phyloP scores from a whole-genome alignment of 2,797 vertebrate species.

The Brachyalestes nurse region DNA sequence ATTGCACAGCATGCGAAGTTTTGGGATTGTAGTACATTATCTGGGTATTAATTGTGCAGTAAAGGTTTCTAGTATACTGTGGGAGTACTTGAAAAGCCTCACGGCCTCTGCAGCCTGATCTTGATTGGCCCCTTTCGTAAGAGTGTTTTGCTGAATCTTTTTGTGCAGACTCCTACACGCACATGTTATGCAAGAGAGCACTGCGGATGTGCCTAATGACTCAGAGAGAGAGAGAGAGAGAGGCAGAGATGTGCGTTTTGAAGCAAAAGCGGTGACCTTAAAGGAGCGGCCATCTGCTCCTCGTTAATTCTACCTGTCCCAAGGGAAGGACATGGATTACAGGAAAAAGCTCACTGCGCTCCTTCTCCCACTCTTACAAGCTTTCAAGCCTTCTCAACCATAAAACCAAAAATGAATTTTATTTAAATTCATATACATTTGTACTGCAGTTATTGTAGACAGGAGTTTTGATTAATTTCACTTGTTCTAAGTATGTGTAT shows the following conservation, averaged over 20 bases:
- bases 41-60: not conserved
- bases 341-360: slow-evolving; percentile 41
- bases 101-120: not conserved
- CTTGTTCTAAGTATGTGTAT: slow-evolving; percentile 29
- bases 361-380: slow-evolving; percentile 29
- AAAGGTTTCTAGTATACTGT: not conserved
- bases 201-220: slow-evolving; percentile 54
- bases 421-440: slow-evolving; percentile 47
- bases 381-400: slow-evolving; percentile 45
- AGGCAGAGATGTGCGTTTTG: slow-evolving; percentile 52
- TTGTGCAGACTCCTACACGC: slow-evolving; percentile 39
- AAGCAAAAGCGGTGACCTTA: slow-evolving; percentile 64
- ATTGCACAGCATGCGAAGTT: not conserved
- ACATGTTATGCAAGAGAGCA: slow-evolving; percentile 41
- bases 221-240: slow-evolving; percentile 19
- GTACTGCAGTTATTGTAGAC: slow-evolving; percentile 33
- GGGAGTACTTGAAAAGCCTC: not conserved
- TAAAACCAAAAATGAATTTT: slow-evolving; percentile 46
- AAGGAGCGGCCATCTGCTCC: slow-evolving; percentile 66
- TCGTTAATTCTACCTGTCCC: slow-evolving; percentile 61
- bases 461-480: slow-evolving; percentile 50
- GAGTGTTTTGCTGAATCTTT: slow-evolving; percentile 21
- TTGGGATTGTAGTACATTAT: not conserved
- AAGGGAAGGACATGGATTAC: slow-evolving; percentile 59
- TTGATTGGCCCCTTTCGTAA: slow-evolving; percentile 2